phyloP scores from a whole-genome alignment of 35 echinoderm and acorn worm genomes.

The Ptychodera flava region DNA sequence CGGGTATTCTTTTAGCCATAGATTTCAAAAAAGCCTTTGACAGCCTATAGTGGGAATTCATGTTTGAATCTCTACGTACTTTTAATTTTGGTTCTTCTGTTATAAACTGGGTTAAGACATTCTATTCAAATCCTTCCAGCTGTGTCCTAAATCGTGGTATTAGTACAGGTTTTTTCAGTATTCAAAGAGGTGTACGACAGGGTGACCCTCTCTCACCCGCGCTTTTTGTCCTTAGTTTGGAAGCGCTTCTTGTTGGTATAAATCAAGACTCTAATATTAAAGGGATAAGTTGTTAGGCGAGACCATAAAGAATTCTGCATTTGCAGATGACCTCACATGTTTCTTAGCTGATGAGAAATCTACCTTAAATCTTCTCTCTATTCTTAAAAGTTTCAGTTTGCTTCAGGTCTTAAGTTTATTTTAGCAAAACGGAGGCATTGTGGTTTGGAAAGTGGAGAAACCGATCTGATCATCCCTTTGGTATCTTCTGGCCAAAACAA shows the following conservation, averaged over 20 bases:
- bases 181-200: conserved; percentile 15
- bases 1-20: neutral
- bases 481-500: conserved; percentile 10
- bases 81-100: conserved; percentile 13
- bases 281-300: neutral
- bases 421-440: conserved; percentile 2
- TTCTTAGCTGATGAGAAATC: conserved; percentile 1
- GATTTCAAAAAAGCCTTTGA: conserved; percentile 18
- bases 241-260: neutral
- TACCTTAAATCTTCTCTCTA: neutral
- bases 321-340: neutral
- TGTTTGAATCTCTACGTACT: neutral
- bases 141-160: conserved; percentile 16
- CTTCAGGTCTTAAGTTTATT: conserved; percentile 10
- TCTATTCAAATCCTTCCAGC: conserved; percentile 1
- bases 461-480: neutral
- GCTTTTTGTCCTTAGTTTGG: neutral
- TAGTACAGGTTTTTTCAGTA: neutral
- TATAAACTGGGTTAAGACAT: conserved; percentile 1
- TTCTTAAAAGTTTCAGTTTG: conserved; percentile 4
- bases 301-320: no score
- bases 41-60: conserved; percentile 4
- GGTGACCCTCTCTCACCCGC: neutral
- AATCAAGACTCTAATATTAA: conserved; percentile 12
- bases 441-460: neutral